These are phyloP conservation scores for Poeciliopsis gracilis DNA, from an alignment of 2,797 vertebrate genomes.

Conservation along the genomic window DNA sequence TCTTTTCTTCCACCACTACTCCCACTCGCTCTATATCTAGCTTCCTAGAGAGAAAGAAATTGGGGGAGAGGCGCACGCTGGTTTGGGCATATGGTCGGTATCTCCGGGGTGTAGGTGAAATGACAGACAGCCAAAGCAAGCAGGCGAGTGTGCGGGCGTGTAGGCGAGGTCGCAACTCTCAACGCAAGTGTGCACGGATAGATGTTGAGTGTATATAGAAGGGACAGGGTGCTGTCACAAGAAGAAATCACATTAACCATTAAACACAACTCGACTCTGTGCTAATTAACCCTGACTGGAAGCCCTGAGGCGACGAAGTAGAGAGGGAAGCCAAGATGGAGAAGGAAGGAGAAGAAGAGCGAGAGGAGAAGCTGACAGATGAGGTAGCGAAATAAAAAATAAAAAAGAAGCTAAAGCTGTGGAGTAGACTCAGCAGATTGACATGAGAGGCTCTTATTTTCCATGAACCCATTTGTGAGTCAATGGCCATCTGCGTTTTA, in stretches of 20 bases:
- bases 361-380: conserved; percentile 39
- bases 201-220: conserved; percentile 46
- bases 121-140: conserved; percentile 47
- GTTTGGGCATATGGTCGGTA: conserved; percentile 43
- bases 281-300: conserved; percentile 75
- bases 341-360: conserved; percentile 29
- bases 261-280: conserved; percentile 70
- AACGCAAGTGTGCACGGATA: conserved; percentile 19
- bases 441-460: conserved; percentile 59
- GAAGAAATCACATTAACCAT: conserved; percentile 71
- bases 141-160: conserved; percentile 35
- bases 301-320: conserved; percentile 53
- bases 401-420: conserved; percentile 15
- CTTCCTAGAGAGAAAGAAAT: conserved; percentile 31
- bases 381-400: conserved; percentile 34
- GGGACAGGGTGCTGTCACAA: conserved; percentile 28
- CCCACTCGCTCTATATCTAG: conserved; percentile 56
- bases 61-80: conserved; percentile 33
- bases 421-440: conserved; percentile 40
- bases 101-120: conserved; percentile 45
- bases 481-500: conserved; percentile 75
- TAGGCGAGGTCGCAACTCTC: conserved; percentile 32
- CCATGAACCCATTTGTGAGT: conserved; percentile 70
- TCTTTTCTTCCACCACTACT: conserved; percentile 35
- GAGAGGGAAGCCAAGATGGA: conserved; percentile 29